Base-by-base conservation (phyloP, 2,113 vertebrate genomes). In the Loxodonta africana region DNA sequence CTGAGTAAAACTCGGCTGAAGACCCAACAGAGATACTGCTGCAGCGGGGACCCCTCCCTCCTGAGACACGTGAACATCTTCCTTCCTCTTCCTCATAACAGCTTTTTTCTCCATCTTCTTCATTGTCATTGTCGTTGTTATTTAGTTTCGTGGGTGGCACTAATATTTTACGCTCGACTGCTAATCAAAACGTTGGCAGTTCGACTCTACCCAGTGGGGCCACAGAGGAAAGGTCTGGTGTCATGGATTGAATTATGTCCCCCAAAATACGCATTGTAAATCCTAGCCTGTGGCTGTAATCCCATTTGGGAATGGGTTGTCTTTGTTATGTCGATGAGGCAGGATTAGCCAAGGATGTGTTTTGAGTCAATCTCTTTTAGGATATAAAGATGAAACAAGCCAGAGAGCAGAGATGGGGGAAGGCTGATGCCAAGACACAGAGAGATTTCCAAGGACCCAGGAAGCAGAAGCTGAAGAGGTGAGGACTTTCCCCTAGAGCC, bases 21-120 rank as follows among this genome's bases (percentile, higher is more conserved):
- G 8, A 21, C 62, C 71, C 41, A 8, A 21, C 37, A 0, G 37
- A 12, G 2, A 15, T 9, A 6, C 2, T 1, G 44, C 41, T 3
- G 3, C 8, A 5, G 0, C 1, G n/a, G 69, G 91, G 23, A 15
- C 41, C 8, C 2, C 8, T 44, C 30, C 4, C 28, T 26, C 82
- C 51, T 89, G 62, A 77, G 65, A 23, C 23, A 23, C 23, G 23
- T 4, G 11, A 33, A 8, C 28, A 9, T 6, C 60, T 86, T 81
- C 41, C 28, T 25, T 67, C 53, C 37, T 69, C 46, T n/a, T 76
- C 60, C 57, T 71, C n/a, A 2, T 44, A 57, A 0, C 21, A 65
- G 14, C 51, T 18, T 25, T 60, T 44, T 41, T 53, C 14, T 41
- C 67, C 57, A 74, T 28, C 86, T n/a, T 33, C 23, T 53, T n/a